Evolutionary conservation across 1,140 invertebrate genomes (phyloP), one percentile per base, ranked within the genome.

Genomic region (Scylla paramamosain): DNA sequence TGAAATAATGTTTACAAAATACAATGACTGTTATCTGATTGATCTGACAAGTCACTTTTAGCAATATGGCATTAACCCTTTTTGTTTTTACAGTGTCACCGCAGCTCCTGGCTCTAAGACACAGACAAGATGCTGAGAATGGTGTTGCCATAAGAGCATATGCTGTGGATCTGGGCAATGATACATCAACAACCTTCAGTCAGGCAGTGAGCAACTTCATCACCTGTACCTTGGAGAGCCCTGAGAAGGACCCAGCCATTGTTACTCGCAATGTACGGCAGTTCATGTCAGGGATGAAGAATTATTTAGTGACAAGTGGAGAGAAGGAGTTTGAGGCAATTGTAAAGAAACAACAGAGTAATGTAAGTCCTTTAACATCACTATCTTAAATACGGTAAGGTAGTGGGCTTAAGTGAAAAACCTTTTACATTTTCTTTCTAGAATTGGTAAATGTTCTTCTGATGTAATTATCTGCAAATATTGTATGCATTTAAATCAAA

Each of bases 241-340:
- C 98, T 87, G 99, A 99, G 96, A 98, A 97, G 4, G 98, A 98
- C 96, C 99, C 99, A 8, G 98, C 98, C 96, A 97, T 98, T 82
- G 98, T 99, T 20, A 99, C 99, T 98, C 98, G 99, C 95, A 99
- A 99, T 97, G 99, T 99, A 97, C 98, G 99, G 2, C 99, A 99
- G 97, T 99, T 99, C 96, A 99, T 99, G 98, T 99, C 98, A 28
- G 99, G 99, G 83, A 99, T 99, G 98, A 99, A 99, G 97, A 99
- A 99, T 96, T 99, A 99, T 97, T 97, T 99, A 48, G 98, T 99
- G 6, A 99, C 99, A 96, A 98, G 99, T 96, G 99, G 99, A 1
- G 99, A 99, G 96, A 98, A 98, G 96, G 98, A 99, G 96, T 98
- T 99, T 96, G 98, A 99, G 96, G 98, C 98, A 95, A 98, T 99